Evolutionary conservation across 2,888 invertebrate genomes (phyloP).

Genomic region (Nipponacmea schrenckii): DNA sequence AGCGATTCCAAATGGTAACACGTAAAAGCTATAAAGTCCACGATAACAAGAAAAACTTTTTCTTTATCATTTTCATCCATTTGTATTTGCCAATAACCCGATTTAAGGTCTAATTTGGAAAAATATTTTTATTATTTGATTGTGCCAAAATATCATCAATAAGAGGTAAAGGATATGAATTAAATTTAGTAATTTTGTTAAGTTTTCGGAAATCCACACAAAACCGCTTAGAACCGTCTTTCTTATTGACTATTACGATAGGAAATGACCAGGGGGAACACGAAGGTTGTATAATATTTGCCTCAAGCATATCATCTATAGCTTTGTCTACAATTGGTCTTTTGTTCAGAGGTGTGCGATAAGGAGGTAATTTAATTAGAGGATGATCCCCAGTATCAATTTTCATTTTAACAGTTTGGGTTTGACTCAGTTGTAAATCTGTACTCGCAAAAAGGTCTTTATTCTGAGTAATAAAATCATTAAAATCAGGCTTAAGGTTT

Average conservation of each 20-base stretch:
- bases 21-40: slow-evolving; percentile 18
- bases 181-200: no score
- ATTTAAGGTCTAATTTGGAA: slow-evolving; percentile 23
- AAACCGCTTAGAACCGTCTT: background rate
- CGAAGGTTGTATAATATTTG: no score
- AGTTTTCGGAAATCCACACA: slow-evolving; percentile 17
- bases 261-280: background rate
- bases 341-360: background rate
- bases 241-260: background rate
- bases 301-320: background rate
- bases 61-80: slow-evolving; percentile 29
- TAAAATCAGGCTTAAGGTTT: background rate
- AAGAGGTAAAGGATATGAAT: slow-evolving; percentile 25
- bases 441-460: background rate
- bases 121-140: slow-evolving; percentile 16
- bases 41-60: slow-evolving; percentile 28
- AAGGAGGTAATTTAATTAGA: background rate
- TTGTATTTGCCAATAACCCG: slow-evolving; percentile 30
- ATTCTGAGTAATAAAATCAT: background rate
- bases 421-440: background rate
- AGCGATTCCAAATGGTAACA: slow-evolving; percentile 23
- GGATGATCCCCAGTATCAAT: background rate
- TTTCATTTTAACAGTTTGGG: background rate
- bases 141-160: slow-evolving; percentile 28
- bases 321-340: background rate